Percentiles rank a stretch among this genome's conserved stretches.
phyloP scores from a whole-genome alignment of 2,888 invertebrate genomes.

The Melipona bicolor region DNA sequence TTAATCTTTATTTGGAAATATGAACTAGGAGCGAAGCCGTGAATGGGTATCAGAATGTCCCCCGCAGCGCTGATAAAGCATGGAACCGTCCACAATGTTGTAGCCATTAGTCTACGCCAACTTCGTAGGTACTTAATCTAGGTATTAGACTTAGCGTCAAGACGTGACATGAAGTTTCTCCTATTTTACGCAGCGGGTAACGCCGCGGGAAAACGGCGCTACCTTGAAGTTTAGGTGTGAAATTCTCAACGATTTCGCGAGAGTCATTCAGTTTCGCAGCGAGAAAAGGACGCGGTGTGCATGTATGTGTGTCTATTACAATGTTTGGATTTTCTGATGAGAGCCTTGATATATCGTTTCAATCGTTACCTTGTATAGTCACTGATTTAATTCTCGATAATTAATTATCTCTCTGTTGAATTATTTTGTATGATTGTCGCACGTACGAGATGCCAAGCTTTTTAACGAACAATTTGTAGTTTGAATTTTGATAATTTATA shows the following conservation, averaged over 20 bases:
- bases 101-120: slow-evolving; percentile 62
- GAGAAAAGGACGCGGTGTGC: neutral
- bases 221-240: slow-evolving; percentile 7
- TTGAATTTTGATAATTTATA: neutral
- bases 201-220: slow-evolving; percentile 14
- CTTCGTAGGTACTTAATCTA: slow-evolving; percentile 72
- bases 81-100: slow-evolving; percentile 56
- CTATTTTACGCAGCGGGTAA: slow-evolving; percentile 52
- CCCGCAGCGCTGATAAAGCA: slow-evolving; percentile 69
- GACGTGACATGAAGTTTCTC: slow-evolving; percentile 61
- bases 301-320: neutral
- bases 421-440: neutral
- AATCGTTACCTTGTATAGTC: neutral
- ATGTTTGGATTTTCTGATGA: neutral
- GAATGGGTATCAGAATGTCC: slow-evolving; percentile 31
- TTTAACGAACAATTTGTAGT: neutral
- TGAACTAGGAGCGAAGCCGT: slow-evolving; percentile 1
- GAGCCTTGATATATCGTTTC: neutral
- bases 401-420: neutral
- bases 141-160: slow-evolving; percentile 74
- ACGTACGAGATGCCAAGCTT: neutral
- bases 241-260: slow-evolving; percentile 6
- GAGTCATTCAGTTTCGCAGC: neutral
- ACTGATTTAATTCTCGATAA: too few relatives aligned
- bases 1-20: slow-evolving; percentile 52